phyloP scores from a whole-genome alignment of 2,797 vertebrate genomes.

The Mus spretus region DNA sequence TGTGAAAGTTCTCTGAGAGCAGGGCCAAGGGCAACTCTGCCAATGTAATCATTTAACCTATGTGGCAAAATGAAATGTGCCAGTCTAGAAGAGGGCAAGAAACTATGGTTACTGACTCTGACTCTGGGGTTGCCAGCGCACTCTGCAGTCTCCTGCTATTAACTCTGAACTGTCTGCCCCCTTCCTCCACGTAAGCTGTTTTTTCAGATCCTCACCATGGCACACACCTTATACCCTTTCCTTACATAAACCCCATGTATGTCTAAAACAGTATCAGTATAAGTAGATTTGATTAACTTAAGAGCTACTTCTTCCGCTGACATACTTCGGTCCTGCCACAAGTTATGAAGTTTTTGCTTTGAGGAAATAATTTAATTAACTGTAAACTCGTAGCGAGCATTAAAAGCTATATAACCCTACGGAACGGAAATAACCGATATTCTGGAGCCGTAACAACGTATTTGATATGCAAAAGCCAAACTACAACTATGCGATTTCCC shows the following conservation, averaged over 20 bases:
- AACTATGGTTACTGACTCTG: neutral
- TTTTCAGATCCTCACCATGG: neutral
- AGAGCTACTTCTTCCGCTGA: neutral
- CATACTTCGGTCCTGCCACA: neutral
- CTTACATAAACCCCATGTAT: too few species aligned
- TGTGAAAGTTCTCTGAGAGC: neutral
- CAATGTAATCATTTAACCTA: neutral
- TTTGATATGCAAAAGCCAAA: neutral
- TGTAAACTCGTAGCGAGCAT: neutral
- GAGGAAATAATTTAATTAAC: neutral
- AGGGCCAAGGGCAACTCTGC: neutral
- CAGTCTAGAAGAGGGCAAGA: neutral
- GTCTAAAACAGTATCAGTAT: neutral
- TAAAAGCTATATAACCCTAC: neutral
- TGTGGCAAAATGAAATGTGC: slow-evolving; percentile 39
- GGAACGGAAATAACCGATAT: neutral
- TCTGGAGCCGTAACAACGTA: neutral
- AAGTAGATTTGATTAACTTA: neutral
- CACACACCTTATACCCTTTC: neutral
- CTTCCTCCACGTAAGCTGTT: neutral
- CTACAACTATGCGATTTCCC: neutral
- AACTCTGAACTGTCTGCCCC: neutral
- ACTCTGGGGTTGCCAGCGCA: neutral
- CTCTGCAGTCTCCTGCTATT: neutral
- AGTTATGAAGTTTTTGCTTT: neutral